phyloP scores from a whole-genome alignment of 1,140 invertebrate genomes.

The Drosophila malerkotliana region DNA sequence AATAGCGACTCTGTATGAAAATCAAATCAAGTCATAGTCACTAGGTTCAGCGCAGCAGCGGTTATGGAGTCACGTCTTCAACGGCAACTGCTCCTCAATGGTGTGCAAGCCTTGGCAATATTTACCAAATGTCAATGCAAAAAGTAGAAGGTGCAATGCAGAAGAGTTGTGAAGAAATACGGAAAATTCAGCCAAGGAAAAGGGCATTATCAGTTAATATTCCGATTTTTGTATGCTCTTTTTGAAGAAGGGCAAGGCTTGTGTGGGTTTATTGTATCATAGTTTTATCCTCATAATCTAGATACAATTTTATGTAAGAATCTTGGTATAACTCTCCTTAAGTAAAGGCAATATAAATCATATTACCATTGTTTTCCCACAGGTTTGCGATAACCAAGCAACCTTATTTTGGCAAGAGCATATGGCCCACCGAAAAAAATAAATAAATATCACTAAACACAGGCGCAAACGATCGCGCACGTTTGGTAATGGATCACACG shows the following conservation, averaged over 20 bases:
- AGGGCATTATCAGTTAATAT: conserved; percentile 4
- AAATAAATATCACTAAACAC: conserved; percentile 77
- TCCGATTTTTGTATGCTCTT: conserved; percentile 46
- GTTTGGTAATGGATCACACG: conserved; percentile 82
- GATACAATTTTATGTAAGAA: too few relatives aligned
- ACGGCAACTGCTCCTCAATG: conserved; percentile 54
- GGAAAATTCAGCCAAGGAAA: conserved; percentile 35
- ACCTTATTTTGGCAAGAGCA: conserved; percentile 41
- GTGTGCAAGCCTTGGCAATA: conserved; percentile 63
- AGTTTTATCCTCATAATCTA: too few relatives aligned
- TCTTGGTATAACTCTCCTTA: too few relatives aligned
- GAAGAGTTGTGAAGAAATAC: conserved; percentile 45
- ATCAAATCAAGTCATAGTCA: conserved; percentile 80
- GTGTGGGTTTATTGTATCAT: too few relatives aligned
- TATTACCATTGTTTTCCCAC: conserved; percentile 11
- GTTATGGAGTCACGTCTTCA: conserved; percentile 57
- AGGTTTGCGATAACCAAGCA: neutral
- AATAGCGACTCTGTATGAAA: conserved; percentile 59
- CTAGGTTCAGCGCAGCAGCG: conserved; percentile 21
- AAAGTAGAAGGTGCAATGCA: conserved; percentile 66
- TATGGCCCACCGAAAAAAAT: conserved; percentile 47
- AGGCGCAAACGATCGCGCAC: conserved; percentile 81
- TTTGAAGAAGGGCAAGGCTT: neutral
- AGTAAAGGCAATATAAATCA: too few relatives aligned
- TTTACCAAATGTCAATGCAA: conserved; percentile 82